Evolutionary conservation across 2,888 invertebrate genomes (phyloP).

Genomic region (Lithodes maja): DNA sequence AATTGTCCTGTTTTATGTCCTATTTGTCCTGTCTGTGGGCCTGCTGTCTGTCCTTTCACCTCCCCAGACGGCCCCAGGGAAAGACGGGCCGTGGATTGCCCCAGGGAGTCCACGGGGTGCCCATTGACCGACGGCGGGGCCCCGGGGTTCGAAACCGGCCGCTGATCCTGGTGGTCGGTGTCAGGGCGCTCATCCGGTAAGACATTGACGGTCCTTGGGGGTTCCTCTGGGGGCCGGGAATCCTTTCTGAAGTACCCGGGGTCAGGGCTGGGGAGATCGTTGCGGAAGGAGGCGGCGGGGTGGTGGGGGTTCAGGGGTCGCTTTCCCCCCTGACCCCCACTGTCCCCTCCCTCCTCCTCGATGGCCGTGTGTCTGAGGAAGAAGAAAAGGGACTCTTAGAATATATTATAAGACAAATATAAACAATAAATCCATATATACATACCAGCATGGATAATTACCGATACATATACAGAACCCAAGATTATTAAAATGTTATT

Average conservation of each 20-base stretch:
- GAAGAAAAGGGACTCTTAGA: background rate
- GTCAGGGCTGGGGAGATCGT: slow-evolving; percentile 53
- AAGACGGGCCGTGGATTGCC: slow-evolving; percentile 25
- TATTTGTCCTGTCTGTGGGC: too few relatives aligned
- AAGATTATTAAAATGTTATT: too few relatives aligned
- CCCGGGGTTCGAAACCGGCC: slow-evolving; percentile 6
- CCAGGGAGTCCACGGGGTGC: slow-evolving; percentile 28
- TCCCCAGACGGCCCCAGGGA: background rate
- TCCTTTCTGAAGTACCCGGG: slow-evolving; percentile 66
- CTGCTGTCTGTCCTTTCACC: background rate
- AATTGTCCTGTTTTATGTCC: too few relatives aligned
- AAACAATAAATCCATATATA: background rate
- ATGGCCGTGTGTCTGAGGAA: slow-evolving; percentile 57
- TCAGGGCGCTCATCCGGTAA: background rate
- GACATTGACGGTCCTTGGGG: background rate
- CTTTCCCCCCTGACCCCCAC: slow-evolving; percentile 13
- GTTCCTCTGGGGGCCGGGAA: slow-evolving; percentile 46
- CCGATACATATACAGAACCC: too few relatives aligned
- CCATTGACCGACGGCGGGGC: slow-evolving; percentile 31
- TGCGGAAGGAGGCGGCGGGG: slow-evolving; percentile 44
- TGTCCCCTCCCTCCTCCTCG: slow-evolving; percentile 47
- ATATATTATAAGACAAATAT: background rate
- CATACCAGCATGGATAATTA: background rate
- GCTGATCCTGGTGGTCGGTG: background rate
- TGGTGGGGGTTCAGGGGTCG: slow-evolving; percentile 37